phyloP scores from a whole-genome alignment of 2,113 vertebrate species.

The Pithys albifrons region DNA sequence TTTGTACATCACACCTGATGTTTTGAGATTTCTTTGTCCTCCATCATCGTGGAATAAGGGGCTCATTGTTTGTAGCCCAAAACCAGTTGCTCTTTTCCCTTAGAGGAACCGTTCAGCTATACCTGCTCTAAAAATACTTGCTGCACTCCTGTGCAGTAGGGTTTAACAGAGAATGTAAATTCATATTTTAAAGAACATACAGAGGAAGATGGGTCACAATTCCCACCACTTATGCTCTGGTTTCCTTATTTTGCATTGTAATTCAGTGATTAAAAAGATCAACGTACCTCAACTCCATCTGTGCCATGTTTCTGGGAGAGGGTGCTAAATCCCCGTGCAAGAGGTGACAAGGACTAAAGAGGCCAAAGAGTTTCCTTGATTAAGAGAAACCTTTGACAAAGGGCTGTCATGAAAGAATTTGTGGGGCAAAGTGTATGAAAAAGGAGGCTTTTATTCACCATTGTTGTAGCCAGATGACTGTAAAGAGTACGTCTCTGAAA shows the following conservation, averaged over 20 bases:
- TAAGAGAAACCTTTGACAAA: not conserved
- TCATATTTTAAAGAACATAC: not conserved
- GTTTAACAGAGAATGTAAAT: not conserved
- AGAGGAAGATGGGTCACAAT: not conserved
- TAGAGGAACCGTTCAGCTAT: rapidly evolving
- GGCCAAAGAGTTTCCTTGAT: not conserved
- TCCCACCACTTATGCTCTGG: rapidly evolving
- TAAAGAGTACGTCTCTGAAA: not conserved
- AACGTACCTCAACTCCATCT: not conserved
- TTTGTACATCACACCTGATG: not conserved
- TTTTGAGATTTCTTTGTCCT: not conserved
- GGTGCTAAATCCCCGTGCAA: rapidly evolving
- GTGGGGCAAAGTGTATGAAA: rapidly evolving
- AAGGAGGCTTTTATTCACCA: not conserved
- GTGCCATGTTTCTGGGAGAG: not conserved
- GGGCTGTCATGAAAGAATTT: not conserved
- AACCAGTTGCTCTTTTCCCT: not conserved
- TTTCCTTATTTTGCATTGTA: not conserved
- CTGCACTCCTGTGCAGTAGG: not conserved
- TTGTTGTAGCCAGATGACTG: not conserved
- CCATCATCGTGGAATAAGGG: not conserved
- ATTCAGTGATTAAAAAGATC: not conserved
- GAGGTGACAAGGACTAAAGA: not conserved
- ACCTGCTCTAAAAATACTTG: not conserved
- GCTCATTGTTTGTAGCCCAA: rapidly evolving